Base-by-base conservation (phyloP, 2,888 invertebrate species). In the Heteromyza rotundicornis region DNA sequence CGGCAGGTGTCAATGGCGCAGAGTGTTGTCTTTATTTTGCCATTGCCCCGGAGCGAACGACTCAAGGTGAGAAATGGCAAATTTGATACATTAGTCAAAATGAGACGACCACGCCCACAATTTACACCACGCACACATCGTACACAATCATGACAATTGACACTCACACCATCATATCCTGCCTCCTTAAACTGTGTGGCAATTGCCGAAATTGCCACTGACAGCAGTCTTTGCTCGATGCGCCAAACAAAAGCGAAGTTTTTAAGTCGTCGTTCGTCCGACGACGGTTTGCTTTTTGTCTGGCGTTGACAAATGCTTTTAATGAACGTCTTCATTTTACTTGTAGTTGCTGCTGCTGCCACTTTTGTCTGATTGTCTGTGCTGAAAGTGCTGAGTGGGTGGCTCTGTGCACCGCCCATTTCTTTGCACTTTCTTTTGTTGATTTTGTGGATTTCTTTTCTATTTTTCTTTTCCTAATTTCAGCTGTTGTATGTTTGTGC, bases 61-160 rank as follows among this genome's bases (percentile, higher is more conserved):
- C 44, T 27, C 51, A 36, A 65, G 59, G 64, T 59, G 47, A 62
- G 51, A 67, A 65, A 57, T 62, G 59, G 62, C 58, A 65, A 66
- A 64, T 65, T 67, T 68, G 64, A 67, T 65, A 65, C 60, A 63
- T 65, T 68, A 59, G 60, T 65, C 64, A 61, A 61, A 65, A 57
- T 59, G 60, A 59, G 60, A 64, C 68, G 40, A 47, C 47, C 17
- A 47, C 19, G 14, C 17, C 47, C 47, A 20, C 47, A n/a, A 7
- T n/a, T n/a, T n/a, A n/a, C n/a, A n/a, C n/a, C 40, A 40, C 5
- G 40, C 5, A 40, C 14, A 40, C 40, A 40, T 40, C 23, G 5
- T 5, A 2, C 50, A 7, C 5, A 12, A 50, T 20, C 20, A 19
- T 12, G 23, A 19, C 20, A 50, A 50, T 2, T 12, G 5, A 50